Percentiles rank a stretch among this genome's conserved stretches.
These are phyloP conservation scores for Papilio demoleus DNA, from an alignment of 2,888 invertebrate genomes.

Conservation along the genomic window DNA sequence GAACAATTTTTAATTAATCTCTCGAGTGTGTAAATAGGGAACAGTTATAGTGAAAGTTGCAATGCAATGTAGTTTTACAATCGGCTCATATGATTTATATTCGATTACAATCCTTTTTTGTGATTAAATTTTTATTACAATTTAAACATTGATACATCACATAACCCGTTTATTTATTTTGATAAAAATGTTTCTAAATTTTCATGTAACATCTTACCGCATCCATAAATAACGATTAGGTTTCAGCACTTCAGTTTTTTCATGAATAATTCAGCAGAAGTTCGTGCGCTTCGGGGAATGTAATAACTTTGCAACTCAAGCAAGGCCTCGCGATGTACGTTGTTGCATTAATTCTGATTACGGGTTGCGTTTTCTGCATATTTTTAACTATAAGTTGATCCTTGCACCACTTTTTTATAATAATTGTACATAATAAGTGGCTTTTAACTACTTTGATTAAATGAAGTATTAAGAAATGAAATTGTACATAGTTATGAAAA, in stretches of 20 bases:
- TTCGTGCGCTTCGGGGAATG: constrained; percentile 36
- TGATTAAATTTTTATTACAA: no score
- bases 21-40: no score
- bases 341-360: constrained; percentile 33
- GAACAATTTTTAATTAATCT: no score
- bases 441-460: no score
- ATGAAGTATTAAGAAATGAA: no score
- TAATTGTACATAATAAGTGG: background rate
- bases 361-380: constrained; percentile 8
- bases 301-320: constrained; percentile 35
- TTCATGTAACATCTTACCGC: constrained; percentile 16
- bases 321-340: constrained; percentile 20
- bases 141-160: background rate
- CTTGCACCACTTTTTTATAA: background rate
- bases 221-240: constrained; percentile 23
- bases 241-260: constrained; percentile 37
- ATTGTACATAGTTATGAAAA: no score
- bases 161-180: background rate
- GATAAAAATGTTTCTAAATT: background rate
- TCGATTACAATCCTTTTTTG: no score
- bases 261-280: constrained; percentile 37
- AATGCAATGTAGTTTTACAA: no score
- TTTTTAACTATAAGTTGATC: constrained; percentile 4
- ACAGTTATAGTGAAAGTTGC: no score
- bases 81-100: no score